Evolutionary conservation across 2,888 invertebrate species (phyloP).

Genomic region (Epiblema foenella): DNA sequence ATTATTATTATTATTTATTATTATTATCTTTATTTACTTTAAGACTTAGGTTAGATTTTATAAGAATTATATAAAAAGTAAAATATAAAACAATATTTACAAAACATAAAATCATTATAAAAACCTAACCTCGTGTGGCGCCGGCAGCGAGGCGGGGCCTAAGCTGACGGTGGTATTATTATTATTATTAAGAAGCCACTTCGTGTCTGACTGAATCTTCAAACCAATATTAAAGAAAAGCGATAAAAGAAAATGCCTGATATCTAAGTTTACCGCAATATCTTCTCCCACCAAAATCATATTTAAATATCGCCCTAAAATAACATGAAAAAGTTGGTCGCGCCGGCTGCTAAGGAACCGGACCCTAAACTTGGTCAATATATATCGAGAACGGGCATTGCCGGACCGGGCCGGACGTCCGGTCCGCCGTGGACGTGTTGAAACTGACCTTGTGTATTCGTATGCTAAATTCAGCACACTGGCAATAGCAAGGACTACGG

Average conservation of each 20-base stretch:
- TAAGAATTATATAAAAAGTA: no score
- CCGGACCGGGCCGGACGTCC: not conserved
- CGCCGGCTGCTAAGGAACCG: slow-evolving; percentile 32
- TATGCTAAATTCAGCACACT: not conserved
- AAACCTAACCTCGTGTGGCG: no score
- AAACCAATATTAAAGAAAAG: not conserved
- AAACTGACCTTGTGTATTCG: slow-evolving; percentile 13
- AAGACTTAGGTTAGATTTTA: no score
- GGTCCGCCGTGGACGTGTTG: slow-evolving; percentile 4
- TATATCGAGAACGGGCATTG: not conserved
- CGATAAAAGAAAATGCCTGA: no score
- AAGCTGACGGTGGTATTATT: no score
- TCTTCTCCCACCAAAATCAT: slow-evolving; percentile 16
- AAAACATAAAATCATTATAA: no score
- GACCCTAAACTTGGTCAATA: slow-evolving; percentile 41
- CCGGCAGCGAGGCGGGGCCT: no score
- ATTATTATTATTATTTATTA: no score
- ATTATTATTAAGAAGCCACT: no score
- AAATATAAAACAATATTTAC: no score
- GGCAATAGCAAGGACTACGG: not conserved
- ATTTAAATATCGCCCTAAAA: slow-evolving; percentile 29
- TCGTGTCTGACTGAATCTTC: not conserved
- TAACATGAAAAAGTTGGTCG: slow-evolving; percentile 23
- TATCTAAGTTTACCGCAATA: not conserved
- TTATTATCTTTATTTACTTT: no score